Base-by-base conservation (phyloP, 2,888 invertebrate genomes). In the Bhutanitis thaidina region DNA sequence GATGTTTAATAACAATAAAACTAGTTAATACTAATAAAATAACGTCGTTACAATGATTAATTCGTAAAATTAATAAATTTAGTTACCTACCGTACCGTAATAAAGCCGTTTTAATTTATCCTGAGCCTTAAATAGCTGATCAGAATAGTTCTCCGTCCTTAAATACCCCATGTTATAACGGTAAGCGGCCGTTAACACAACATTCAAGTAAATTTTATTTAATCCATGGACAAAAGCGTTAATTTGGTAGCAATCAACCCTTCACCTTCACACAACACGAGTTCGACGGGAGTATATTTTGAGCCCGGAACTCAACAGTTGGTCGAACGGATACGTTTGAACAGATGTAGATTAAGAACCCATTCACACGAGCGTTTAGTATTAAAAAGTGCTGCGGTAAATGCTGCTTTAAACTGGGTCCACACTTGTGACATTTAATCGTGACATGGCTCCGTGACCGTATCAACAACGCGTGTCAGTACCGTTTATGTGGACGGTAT, bases 231-330 rank as follows among this genome's bases (percentile, higher is more conserved):
- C 50, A 51, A 51, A 45, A 30, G 45, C 43, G 46, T 46, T 52
- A 52, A 52, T 52, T 52, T 43, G 37, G 41, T 43, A 32, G 43
- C 52, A 40, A 47, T 46, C 52, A 52, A 52, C 52, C 52, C 52
- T 52, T 52, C 52, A 47, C 52, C 52, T 40, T 37, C 52, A 46
- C 43, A 39, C 39, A 16, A 39, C 36, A 30, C 10, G 49, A 49
- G 51, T 43, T 48, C 47, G 52, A 43, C 54, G 46, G 14, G 52
- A 45, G 49, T 41, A 53, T 56, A 57, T 53, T 58, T 58, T 47
- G n/a, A 53, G 53, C 41, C 30, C 36, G 47, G 45, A 40, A 35
- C 44, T 59, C 57, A 60, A 59, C 60, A 53, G 57, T 56, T 54
- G 55, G 49, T 50, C 43, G 46, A 37, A 46, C 45, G 54, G 52